Evolutionary conservation across 2,113 vertebrate species (phyloP), one percentile per base, ranked within the genome.

Genomic region (Thymallus thymallus): DNA sequence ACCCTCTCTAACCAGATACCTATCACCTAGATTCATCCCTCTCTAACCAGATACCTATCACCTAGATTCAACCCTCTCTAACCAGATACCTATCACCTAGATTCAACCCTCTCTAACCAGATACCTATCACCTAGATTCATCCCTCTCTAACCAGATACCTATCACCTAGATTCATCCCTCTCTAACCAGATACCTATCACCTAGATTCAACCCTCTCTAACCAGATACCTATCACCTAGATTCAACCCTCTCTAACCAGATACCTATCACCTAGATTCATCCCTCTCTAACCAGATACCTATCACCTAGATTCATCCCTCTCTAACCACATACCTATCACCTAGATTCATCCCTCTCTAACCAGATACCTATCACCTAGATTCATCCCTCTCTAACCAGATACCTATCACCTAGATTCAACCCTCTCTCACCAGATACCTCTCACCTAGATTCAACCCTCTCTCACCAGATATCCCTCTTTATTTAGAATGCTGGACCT

Each of bases 241-340:
- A 4, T 30, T 30, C 29, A 4, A 30, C 0, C 29, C 29, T 30
- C 29, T 30, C 2, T 30, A 30, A 30, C 29, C 29, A 30, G 29
- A 30, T 4, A 30, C 29, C 29, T 30, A 3, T 30, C 29, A 30
- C 30, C 30, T 30, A 30, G 30, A 0, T 30, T 30, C 30, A 30
- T 5, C 4, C 30, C 30, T 30, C 30, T 30, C 29, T 30, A 30
- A 30, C 29, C 29, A 30, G 29, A 30, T 20, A 32, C 74, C 71
- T 86, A 80, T 76, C 75, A 79, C 29, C 29, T 30, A 30, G 29
- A 0, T 30, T 79, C 81, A 84, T 82, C 77, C 81, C 74, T 81
- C 81, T 75, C 81, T 83, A 82, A 78, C 69, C 72, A 71, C 80
- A 83, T 20, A 32, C 73, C 71, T 86, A 80, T 76, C 75, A 79